Evolutionary conservation across 2,888 invertebrate species (phyloP).

Genomic region (Eugnorisma glareosa): DNA sequence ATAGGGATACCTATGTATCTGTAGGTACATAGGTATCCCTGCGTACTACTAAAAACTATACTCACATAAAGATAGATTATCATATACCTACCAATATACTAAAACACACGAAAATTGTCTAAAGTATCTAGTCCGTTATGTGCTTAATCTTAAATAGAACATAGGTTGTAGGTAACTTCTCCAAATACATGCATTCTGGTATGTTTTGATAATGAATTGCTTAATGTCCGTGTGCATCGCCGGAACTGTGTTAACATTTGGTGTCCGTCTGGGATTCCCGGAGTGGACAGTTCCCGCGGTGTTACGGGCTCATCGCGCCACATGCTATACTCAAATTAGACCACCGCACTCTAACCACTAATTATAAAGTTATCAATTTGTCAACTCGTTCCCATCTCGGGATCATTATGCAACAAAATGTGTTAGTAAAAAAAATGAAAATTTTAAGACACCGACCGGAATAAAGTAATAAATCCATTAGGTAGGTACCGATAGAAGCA

Average conservation of each 20-base stretch:
- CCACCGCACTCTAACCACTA: constrained; percentile 80
- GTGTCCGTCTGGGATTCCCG: constrained; percentile 77
- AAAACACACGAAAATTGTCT: neutral
- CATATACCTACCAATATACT: neutral
- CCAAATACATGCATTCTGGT: constrained; percentile 3
- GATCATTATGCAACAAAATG: constrained; percentile 26
- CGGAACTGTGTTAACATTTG: constrained; percentile 79
- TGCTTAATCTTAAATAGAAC: neutral
- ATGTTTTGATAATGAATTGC: constrained; percentile 56
- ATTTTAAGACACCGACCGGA: neutral
- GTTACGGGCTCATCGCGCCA: constrained; percentile 66
- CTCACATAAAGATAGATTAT: neutral
- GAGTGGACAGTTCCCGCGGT: constrained; percentile 79
- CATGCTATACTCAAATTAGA: constrained; percentile 82
- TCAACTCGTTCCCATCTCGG: constrained; percentile 78
- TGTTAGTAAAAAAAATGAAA: constrained; percentile 3
- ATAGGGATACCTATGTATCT: neutral
- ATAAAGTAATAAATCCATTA: neutral
- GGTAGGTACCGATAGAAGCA: neutral
- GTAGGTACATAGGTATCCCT: neutral
- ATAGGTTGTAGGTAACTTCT: neutral
- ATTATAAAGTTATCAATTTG: constrained; percentile 83
- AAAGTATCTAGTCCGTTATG: neutral
- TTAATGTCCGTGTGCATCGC: constrained; percentile 70
- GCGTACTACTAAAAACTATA: neutral